phyloP scores from a whole-genome alignment of 2,113 vertebrate species.

The Mesocricetus auratus region DNA sequence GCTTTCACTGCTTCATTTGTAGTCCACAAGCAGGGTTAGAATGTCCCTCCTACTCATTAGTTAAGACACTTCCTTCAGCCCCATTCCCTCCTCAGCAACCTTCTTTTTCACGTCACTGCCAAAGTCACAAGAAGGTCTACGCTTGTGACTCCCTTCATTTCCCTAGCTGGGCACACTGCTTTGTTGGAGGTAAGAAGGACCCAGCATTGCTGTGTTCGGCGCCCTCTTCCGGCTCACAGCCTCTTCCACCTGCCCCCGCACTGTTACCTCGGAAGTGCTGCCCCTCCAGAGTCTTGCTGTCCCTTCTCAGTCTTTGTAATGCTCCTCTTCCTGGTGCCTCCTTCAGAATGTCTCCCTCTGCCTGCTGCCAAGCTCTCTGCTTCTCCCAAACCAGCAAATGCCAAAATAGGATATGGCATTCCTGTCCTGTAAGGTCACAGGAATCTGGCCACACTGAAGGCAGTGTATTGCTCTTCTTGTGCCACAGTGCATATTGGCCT shows the following conservation, averaged over 20 bases:
- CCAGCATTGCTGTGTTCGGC: background rate
- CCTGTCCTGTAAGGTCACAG: background rate
- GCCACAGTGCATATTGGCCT: background rate
- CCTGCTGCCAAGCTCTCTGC: background rate
- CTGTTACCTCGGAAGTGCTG: background rate
- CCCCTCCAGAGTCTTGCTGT: background rate
- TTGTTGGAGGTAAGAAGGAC: background rate
- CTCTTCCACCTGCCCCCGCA: background rate
- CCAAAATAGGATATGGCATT: background rate
- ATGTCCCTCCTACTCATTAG: no score
- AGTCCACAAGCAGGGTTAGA: background rate
- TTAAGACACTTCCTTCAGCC: background rate
- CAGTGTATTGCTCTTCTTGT: background rate
- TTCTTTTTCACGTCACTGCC: background rate
- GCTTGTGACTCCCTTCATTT: background rate
- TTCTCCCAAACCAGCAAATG: background rate
- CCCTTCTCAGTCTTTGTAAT: background rate
- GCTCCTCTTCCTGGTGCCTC: background rate
- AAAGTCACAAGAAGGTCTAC: background rate
- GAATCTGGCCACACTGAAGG: background rate
- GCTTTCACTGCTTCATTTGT: background rate
- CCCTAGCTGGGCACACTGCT: background rate
- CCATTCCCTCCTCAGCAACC: background rate
- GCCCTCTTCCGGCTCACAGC: accelerated
- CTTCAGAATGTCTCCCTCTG: background rate